Evolutionary conservation across 2,113 vertebrate genomes (phyloP).

Genomic region (Acrocephalus arundinaceus): DNA sequence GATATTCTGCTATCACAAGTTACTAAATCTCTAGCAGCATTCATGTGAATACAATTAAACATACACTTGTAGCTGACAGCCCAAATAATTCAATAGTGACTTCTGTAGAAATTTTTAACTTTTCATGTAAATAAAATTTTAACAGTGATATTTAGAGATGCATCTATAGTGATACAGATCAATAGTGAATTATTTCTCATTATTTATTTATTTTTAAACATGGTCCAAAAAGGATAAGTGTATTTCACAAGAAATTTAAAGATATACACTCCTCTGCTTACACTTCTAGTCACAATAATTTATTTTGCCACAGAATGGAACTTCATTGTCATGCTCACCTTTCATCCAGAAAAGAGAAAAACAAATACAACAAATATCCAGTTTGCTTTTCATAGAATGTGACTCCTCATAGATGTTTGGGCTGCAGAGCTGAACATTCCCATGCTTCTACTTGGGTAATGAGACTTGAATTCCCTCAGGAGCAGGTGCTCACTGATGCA

Average conservation of each 20-base stretch:
- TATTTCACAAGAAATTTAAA: background rate
- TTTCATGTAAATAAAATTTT: background rate
- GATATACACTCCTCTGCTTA: background rate
- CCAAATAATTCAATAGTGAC: background rate
- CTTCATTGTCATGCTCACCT: background rate
- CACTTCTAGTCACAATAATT: background rate
- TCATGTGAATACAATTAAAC: background rate
- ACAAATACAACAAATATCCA: background rate
- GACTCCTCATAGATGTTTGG: background rate
- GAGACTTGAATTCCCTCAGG: background rate
- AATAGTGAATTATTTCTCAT: background rate
- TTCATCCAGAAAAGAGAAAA: background rate
- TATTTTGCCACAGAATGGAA: background rate
- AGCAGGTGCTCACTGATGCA: background rate
- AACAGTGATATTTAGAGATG: background rate
- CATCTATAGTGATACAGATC: background rate
- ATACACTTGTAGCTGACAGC: background rate
- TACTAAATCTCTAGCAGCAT: constrained; percentile 1
- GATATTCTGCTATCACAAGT: background rate
- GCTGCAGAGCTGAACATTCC: background rate
- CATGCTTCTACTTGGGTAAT: background rate
- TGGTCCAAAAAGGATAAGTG: background rate
- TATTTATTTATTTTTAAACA: background rate
- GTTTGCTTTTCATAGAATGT: background rate
- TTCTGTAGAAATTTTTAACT: background rate